Evolutionary conservation across 2,113 vertebrate genomes (phyloP), one percentile per base, ranked within the genome.

Genomic region (Circaetus gallicus): DNA sequence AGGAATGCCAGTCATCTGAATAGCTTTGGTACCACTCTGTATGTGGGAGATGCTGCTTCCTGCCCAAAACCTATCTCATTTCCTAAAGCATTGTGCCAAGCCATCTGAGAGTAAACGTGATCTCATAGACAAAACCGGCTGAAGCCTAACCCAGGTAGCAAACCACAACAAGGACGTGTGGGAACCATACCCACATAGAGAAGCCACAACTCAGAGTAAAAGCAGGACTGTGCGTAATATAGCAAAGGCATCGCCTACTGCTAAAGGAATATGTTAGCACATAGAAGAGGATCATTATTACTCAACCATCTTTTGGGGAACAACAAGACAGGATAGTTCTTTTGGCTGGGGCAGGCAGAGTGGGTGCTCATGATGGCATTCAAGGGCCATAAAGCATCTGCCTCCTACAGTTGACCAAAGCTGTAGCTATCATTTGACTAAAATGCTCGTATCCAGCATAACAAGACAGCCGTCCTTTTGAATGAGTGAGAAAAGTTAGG

Each of bases 61-160:
- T 86, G 73, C 84, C 63, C 87, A 10, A 78, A 91, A 93, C n/a
- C 66, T 32, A 42, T 29, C 81, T 93, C 52, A 36, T 66, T 95
- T 86, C 63, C 70, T 79, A 49, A 74, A 89, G 36, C 49, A 21
- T 56, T 59, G 45, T 89, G 62, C 58, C 62, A 82, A 84, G 34
- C 36, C 66, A 66, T 7, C 36, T 59, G 50, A 91, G 70, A 63
- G 28, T 13, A 55, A 76, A n/a, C 0, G 5, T 20, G 55, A 84
- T 67, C n/a, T 87, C 77, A 65, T 0, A 85, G 43, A 71, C 47
- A 82, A 80, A 87, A 55, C 32, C 49, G 4, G 1, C 73, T 36
- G 36, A 89, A 90, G 22, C 38, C 65, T 31, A 80, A 34, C n/a
- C 66, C n/a, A 56, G 66, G 72, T 53, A 72, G 61, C 19, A 93